Percentiles rank a stretch among this genome's conserved stretches.
phyloP scores from a whole-genome alignment of 2,888 invertebrate genomes.

The Gasteruption jaculator region DNA sequence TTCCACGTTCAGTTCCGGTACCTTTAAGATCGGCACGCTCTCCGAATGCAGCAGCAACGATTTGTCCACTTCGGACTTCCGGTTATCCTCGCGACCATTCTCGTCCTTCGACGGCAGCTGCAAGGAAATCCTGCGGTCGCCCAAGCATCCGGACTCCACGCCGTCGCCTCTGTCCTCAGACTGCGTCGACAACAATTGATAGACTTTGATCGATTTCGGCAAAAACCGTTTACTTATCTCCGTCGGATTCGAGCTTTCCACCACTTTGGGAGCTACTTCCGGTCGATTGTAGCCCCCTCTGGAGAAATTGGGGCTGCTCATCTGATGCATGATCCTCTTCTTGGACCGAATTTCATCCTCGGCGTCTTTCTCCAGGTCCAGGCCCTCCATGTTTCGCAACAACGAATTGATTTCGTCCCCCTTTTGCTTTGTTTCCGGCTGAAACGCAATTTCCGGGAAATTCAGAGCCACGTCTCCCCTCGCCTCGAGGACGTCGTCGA shows the following conservation, averaged over 20 bases:
- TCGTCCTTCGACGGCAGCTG: slow-evolving; percentile 30
- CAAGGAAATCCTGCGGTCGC: slow-evolving; percentile 33
- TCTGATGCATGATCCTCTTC: too few species aligned
- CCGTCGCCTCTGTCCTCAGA: slow-evolving; percentile 36
- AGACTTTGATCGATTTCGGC: slow-evolving; percentile 34
- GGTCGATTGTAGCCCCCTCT: not conserved
- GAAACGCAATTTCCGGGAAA: not conserved
- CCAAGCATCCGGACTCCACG: too few species aligned
- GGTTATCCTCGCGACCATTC: slow-evolving; percentile 16
- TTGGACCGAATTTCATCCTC: too few species aligned
- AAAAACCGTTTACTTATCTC: slow-evolving; percentile 17
- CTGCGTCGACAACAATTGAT: slow-evolving; percentile 36
- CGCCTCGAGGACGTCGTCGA: not conserved
- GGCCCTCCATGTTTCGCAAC: slow-evolving; percentile 2
- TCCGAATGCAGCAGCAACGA: slow-evolving; percentile 24
- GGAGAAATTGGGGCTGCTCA: too few species aligned
- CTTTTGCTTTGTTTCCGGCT: slow-evolving; percentile 14
- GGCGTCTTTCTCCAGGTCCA: not conserved
- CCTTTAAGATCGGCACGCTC: slow-evolving; percentile 16
- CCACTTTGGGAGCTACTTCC: not conserved
- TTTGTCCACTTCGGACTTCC: slow-evolving; percentile 13
- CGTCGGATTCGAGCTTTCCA: too few species aligned
- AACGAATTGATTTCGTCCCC: slow-evolving; percentile 17
- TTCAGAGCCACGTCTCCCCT: not conserved
- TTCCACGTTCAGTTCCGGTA: slow-evolving; percentile 1